A percentile compares a stretch with the other conserved stretches of the same genome.
Conservation (phyloP, 2,888 invertebrate species). For the Ganaspis brasiliensis region DNA sequence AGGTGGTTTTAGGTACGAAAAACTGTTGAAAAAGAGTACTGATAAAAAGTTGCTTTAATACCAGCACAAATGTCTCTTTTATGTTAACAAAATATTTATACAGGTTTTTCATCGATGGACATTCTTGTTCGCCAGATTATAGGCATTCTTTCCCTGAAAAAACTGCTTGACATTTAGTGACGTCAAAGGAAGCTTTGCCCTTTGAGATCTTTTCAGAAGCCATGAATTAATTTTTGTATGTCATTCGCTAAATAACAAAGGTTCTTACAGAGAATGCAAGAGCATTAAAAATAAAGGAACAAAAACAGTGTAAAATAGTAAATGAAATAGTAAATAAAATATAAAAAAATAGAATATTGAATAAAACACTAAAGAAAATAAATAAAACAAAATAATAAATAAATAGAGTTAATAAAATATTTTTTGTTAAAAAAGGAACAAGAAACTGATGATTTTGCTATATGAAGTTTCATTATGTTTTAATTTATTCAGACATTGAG, state of each 20-base stretch:
- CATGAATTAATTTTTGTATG: not conserved
- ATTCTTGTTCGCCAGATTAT: not conserved
- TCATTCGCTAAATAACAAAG: constrained; percentile 2
- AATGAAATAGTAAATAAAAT: no score
- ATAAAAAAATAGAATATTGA: no score
- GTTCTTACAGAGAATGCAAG: not conserved
- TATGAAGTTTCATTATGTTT: no score
- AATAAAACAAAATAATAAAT: no score
- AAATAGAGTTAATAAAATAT: no score
- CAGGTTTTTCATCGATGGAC: not conserved
- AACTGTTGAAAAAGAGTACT: not conserved
- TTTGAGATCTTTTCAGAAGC: not conserved
- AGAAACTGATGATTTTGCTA: no score
- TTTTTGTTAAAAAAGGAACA: no score
- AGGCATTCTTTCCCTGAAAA: not conserved
- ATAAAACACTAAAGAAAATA: no score
- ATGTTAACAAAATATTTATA: constrained; percentile 17
- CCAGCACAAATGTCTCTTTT: not conserved
- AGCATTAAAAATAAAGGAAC: no score
- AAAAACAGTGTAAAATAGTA: no score
- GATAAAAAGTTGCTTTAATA: not conserved
- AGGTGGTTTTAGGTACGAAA: no score
- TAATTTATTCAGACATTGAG: not conserved
- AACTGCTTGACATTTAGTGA: not conserved
- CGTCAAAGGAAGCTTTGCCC: not conserved